These are phyloP conservation scores for Polyploca ridens DNA, from an alignment of 2,888 invertebrate genomes.

Conservation along the genomic window DNA sequence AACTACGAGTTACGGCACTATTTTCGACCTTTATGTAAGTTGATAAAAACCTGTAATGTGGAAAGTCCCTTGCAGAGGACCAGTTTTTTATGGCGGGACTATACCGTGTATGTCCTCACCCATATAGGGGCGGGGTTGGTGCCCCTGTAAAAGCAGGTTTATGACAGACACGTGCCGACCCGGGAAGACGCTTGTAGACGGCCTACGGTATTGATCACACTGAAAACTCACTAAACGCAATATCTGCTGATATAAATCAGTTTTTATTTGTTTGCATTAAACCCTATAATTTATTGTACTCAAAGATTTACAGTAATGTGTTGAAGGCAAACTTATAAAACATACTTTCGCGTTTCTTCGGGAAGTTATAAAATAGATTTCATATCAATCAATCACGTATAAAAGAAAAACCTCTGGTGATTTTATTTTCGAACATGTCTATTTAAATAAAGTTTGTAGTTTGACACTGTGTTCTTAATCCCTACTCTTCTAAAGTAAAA, in stretches of 20 bases:
- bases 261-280: conserved; percentile 2
- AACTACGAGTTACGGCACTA: neutral
- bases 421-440: neutral
- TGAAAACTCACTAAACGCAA: conserved; percentile 34
- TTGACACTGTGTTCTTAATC: conserved; percentile 10
- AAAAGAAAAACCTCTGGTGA: neutral
- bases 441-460: neutral
- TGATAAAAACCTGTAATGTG: conserved; percentile 59
- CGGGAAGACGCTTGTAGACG: conserved; percentile 47
- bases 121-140: conserved; percentile 55
- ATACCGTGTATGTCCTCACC: conserved; percentile 50
- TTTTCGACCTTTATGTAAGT: conserved; percentile 48
- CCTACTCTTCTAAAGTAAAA: neutral
- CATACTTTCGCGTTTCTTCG: too few relatives aligned
- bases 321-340: too few relatives aligned
- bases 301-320: too few relatives aligned
- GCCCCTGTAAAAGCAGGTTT: conserved; percentile 76
- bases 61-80: conserved; percentile 58
- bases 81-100: conserved; percentile 62
- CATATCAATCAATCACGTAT: neutral
- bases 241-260: conserved; percentile 12
- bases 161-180: conserved; percentile 76
- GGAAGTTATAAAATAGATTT: too few relatives aligned
- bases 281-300: neutral
- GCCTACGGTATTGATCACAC: conserved; percentile 58